Evolutionary conservation across 2,113 vertebrate genomes (phyloP).

Genomic region (Chauna torquata): DNA sequence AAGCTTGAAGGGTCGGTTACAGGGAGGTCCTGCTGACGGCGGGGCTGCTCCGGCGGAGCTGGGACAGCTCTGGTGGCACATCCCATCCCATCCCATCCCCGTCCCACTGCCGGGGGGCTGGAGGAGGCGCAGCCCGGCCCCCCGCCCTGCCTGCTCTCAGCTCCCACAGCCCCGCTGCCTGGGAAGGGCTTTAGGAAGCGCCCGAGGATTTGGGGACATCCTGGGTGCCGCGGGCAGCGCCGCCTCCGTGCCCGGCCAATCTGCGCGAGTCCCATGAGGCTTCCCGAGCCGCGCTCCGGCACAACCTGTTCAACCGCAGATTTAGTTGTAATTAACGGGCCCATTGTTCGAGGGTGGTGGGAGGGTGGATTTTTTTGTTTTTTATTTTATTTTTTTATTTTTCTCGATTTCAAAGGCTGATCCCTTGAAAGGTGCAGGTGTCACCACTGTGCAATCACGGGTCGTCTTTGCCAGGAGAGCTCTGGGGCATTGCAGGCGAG

Average conservation of each 20-base stretch:
- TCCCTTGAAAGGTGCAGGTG: neutral
- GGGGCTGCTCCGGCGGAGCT: rapidly evolving
- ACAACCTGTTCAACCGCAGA: slow-evolving; percentile 59
- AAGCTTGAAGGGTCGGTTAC: rapidly evolving
- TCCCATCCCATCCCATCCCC: rapidly evolving
- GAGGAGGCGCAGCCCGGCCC: neutral
- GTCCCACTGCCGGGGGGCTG: neutral
- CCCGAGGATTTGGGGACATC: neutral
- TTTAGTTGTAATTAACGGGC: slow-evolving; percentile 50
- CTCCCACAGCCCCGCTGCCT: neutral
- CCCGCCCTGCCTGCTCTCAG: rapidly evolving
- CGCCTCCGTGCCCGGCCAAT: neutral
- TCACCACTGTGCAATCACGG: rapidly evolving
- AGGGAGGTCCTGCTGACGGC: neutral
- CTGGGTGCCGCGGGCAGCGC: neutral
- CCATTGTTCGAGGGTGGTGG: slow-evolving; percentile 20
- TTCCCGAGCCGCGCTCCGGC: neutral
- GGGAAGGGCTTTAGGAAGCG: neutral
- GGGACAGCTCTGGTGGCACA: neutral
- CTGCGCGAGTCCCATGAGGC: neutral
- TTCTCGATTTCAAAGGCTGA: neutral
- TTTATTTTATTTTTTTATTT: neutral
- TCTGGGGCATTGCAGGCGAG: rapidly evolving
- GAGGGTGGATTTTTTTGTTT: neutral
- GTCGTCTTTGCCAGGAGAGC: neutral